phyloP scores from a whole-genome alignment of 2,797 vertebrate genomes.

The Parotocinclus haroldoi region DNA sequence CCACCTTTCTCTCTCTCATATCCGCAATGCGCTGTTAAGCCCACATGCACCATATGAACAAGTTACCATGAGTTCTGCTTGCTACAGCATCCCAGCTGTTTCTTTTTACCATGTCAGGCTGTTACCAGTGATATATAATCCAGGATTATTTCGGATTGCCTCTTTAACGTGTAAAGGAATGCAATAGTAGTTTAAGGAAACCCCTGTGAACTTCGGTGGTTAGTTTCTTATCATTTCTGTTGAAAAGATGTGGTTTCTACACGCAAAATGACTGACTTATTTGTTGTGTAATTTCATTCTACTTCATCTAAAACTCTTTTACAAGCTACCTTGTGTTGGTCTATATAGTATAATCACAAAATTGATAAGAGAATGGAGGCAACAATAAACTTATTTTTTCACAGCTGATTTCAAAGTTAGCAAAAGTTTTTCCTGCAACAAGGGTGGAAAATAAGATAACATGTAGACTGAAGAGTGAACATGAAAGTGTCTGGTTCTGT shows the following conservation, averaged over 20 bases:
- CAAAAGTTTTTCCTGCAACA: conserved; percentile 56
- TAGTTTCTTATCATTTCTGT: not conserved
- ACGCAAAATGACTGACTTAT: too few species aligned
- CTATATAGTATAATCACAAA: too few species aligned
- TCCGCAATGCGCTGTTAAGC: conserved; percentile 48
- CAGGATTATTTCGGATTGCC: conserved; percentile 2
- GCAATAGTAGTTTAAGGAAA: too few species aligned
- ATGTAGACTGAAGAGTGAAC: conserved; percentile 77
- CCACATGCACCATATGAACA: conserved; percentile 44
- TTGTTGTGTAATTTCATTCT: not conserved
- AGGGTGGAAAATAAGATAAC: conserved; percentile 69
- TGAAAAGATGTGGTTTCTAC: not conserved
- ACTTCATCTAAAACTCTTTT: not conserved
- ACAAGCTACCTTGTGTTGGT: not conserved
- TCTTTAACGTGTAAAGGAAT: not conserved
- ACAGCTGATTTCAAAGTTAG: conserved; percentile 71
- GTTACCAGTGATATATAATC: conserved; percentile 23
- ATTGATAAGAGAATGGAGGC: too few species aligned
- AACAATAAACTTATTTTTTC: too few species aligned
- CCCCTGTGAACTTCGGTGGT: not conserved
- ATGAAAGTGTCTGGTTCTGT: conserved; percentile 81
- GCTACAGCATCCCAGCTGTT: conserved; percentile 10
- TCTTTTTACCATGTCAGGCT: conserved; percentile 14
- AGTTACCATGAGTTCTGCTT: conserved; percentile 43
- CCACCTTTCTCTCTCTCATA: conserved; percentile 38